Evolutionary conservation across 1,140 invertebrate species (phyloP), one percentile per base, ranked within the genome.

Genomic region (Rhynchophorus ferrugineus): DNA sequence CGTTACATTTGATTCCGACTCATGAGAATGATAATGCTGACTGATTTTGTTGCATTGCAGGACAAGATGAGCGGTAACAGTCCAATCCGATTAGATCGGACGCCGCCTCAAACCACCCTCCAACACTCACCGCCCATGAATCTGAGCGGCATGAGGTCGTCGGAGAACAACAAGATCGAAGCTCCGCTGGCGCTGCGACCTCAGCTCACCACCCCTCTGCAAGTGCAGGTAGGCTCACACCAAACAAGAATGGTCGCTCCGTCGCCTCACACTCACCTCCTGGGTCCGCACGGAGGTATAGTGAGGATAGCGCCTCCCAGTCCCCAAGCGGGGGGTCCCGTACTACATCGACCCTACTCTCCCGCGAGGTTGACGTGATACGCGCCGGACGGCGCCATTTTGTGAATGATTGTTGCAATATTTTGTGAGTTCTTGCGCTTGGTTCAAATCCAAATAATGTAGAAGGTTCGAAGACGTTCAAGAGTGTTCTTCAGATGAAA

Each of bases 261-360:
- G 42, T 61, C 42, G 46, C 62, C 56, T 51, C 68, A 37, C 59
- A 68, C 62, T 37, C 62, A 60, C 41, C 35, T 65, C 18, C 52
- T 57, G 6, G 55, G 53, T 41, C 38, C 59, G 39, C 62, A 68
- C 44, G 56, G 57, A 11, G 63, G 67, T n/a, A 69, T 70, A 24
- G 60, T 66, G 18, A 44, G 62, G 45, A 66, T 63, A 62, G 66
- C 63, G n/a, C 62, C 64, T 41, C 58, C 64, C 16, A 66, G 57
- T 45, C 59, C 65, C 18, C 49, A 57, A 17, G 53, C 54, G 46
- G 60, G 50, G 37, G 67, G 59, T 35, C 66, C 66, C 36, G 60
- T 73, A 38, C 54, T 77, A 41, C 75, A 77, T 57, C 59, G 75
- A 52, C 75, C 75, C 36, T 77, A 76, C 61, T 77, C 75, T 34